A percentile compares a stretch with the other conserved stretches of the same genome.
Conservation (phyloP, 2,888 invertebrate species). For the Steinernema carpocapsae region DNA sequence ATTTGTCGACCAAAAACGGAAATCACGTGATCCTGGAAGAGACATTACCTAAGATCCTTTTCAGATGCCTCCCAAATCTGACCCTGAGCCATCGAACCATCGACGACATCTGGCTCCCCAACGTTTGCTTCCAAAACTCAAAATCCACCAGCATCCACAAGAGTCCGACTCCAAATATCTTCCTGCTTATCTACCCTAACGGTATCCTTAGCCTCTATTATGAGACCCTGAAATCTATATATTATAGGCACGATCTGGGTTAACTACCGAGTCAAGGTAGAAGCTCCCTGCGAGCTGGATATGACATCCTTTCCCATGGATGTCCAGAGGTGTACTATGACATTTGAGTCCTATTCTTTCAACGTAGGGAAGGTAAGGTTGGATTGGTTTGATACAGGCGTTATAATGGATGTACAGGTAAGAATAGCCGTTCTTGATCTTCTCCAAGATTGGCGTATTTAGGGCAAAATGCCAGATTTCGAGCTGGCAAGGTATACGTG, state of each 20-base stretch:
- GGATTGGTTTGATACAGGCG: conserved; percentile 31
- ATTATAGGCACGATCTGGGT: conserved; percentile 41
- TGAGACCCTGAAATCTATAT: neutral
- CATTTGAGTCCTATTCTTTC: conserved; percentile 47
- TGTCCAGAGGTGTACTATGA: conserved; percentile 39
- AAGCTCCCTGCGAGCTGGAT: conserved; percentile 44
- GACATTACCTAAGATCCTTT: conserved; percentile 28
- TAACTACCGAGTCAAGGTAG: conserved; percentile 43
- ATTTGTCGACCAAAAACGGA: no score
- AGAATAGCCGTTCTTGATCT: no score
- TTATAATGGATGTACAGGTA: conserved; percentile 15
- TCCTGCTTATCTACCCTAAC: conserved; percentile 42
- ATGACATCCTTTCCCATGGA: conserved; percentile 42
- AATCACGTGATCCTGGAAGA: neutral
- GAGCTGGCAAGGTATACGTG: conserved; percentile 46
- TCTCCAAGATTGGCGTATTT: no score
- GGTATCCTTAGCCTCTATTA: neutral
- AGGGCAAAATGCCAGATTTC: conserved; percentile 49
- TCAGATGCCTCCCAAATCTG: conserved; percentile 49
- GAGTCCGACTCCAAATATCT: conserved; percentile 43
- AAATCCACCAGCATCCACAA: conserved; percentile 40
- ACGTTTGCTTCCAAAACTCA: conserved; percentile 44
- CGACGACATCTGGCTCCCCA: conserved; percentile 65
- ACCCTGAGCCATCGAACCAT: conserved; percentile 59
- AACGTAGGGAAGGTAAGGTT: conserved; percentile 46